Percentiles rank a stretch among this genome's conserved stretches.
phyloP scores from a whole-genome alignment of 2,797 vertebrate species.

The Anguilla megastoma region DNA sequence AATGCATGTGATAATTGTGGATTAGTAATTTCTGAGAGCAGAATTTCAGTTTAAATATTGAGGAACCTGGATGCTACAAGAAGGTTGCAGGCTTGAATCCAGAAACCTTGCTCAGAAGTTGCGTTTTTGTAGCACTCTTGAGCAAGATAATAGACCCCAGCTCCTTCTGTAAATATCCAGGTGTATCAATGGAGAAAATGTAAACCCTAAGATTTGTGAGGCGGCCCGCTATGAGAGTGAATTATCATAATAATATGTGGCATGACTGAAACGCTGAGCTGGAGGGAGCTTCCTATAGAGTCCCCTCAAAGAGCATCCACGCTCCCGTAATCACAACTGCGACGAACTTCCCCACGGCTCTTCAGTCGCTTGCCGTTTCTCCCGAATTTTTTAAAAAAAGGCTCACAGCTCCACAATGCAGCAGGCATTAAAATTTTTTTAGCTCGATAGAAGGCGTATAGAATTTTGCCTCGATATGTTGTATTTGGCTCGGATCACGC shows the following conservation, averaged over 20 bases:
- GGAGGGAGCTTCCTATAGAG: background rate
- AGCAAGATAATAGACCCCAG: background rate
- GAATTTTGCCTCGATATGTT: background rate
- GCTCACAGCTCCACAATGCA: background rate
- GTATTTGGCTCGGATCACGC: background rate
- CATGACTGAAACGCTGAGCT: background rate
- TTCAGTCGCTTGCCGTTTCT: background rate
- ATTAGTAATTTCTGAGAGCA: background rate
- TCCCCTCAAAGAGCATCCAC: background rate
- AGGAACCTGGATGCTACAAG: background rate
- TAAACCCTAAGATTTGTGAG: background rate
- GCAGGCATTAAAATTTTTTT: background rate
- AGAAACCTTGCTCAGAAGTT: background rate
- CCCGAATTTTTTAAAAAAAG: background rate
- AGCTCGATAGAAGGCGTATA: background rate
- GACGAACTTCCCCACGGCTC: background rate
- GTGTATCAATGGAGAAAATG: background rate
- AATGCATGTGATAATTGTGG: background rate
- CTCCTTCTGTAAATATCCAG: background rate
- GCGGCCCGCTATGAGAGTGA: background rate
- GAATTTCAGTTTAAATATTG: background rate
- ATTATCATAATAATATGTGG: constrained; percentile 1
- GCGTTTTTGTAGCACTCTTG: background rate
- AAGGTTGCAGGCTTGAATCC: background rate
- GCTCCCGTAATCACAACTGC: background rate